Conservation (phyloP, 2,113 vertebrate species). For the Corynorhinus townsendii region DNA sequence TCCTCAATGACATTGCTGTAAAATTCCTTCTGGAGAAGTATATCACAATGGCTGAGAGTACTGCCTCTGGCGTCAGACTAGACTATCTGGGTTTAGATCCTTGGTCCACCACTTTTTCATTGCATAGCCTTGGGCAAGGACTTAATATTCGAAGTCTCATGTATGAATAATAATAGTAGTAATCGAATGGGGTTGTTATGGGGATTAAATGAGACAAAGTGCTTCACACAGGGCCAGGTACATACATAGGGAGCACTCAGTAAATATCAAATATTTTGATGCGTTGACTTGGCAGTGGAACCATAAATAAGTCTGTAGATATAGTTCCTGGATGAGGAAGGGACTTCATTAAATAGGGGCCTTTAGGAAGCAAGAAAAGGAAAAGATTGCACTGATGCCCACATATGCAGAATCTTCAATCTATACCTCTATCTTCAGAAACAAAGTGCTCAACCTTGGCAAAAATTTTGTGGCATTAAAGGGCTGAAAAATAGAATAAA, state of each 20-base stretch:
- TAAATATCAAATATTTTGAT: neutral
- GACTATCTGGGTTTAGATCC: neutral
- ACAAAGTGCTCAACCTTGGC: neutral
- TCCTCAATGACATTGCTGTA: neutral
- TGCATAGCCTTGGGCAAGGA: neutral
- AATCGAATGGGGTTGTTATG: neutral
- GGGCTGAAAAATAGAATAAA: neutral
- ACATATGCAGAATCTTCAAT: neutral
- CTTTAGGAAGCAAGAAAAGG: neutral
- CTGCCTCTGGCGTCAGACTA: neutral
- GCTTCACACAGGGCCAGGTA: neutral
- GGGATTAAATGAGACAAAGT: neutral
- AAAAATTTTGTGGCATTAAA: neutral
- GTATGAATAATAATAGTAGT: neutral
- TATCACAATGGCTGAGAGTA: neutral
- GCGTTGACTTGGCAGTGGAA: neutral
- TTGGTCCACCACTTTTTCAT: neutral
- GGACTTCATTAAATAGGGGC: neutral
- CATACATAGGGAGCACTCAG: neutral
- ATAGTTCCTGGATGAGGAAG: neutral
- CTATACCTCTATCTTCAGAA: neutral
- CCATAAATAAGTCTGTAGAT: neutral
- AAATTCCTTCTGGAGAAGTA: neutral
- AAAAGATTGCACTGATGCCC: neutral
- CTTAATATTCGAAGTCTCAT: neutral